These are phyloP conservation scores for Sycophaga agraensis DNA, from an alignment of 1,140 invertebrate species.

Conservation along the genomic window DNA sequence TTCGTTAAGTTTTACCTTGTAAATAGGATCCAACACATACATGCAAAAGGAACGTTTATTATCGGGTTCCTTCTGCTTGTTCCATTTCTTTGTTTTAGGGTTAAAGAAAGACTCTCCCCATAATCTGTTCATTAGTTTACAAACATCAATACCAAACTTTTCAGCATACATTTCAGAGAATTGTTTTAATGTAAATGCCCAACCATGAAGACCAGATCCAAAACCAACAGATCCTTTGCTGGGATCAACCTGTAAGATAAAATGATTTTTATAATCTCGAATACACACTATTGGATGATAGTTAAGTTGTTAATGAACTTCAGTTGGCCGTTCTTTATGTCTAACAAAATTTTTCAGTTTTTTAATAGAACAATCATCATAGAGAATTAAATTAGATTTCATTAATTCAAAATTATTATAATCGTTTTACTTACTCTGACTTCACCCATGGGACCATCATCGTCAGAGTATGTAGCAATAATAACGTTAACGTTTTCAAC, in stretches of 20 bases:
- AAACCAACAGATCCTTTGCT: conserved; percentile 99
- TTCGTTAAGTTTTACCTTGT: conserved; percentile 69
- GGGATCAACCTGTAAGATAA: conserved; percentile 77
- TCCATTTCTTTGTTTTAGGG: conserved; percentile 96
- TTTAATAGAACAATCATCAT: conserved; percentile 53
- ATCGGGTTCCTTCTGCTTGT: conserved; percentile 83
- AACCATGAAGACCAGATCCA: conserved; percentile 98
- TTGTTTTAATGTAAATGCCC: conserved; percentile 99
- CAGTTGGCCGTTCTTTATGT: conserved; percentile 47
- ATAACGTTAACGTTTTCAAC: conserved; percentile 99
- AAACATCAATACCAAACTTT: conserved; percentile 97
- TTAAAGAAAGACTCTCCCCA: conserved; percentile 99
- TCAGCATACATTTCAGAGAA: conserved; percentile 98
- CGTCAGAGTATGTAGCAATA: conserved; percentile 98
- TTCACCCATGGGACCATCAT: conserved; percentile 98
- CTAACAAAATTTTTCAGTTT: conserved; percentile 50
- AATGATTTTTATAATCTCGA: neutral
- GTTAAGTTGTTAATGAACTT: conserved; percentile 24
- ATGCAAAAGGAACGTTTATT: conserved; percentile 97
- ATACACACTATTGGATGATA: neutral
- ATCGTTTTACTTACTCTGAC: conserved; percentile 71
- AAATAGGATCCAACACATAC: conserved; percentile 98
- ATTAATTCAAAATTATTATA: neutral
- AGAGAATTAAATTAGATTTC: conserved; percentile 2
- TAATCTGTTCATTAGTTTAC: conserved; percentile 94